Percentiles rank a stretch among this genome's conserved stretches.
These are phyloP conservation scores for Willowsia nigromaculata DNA, from an alignment of 2,888 invertebrate species.

Conservation along the genomic window DNA sequence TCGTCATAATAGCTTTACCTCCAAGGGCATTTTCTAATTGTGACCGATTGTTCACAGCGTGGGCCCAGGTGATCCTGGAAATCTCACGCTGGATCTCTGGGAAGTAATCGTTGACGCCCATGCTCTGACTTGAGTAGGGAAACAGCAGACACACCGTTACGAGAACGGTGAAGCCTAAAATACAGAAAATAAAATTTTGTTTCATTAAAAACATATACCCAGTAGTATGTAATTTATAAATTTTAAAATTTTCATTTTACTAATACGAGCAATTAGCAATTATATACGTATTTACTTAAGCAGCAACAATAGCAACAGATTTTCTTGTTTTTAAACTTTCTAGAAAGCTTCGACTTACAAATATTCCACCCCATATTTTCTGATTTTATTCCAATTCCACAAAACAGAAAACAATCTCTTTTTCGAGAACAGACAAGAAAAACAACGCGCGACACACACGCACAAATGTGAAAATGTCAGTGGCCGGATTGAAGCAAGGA, in stretches of 20 bases:
- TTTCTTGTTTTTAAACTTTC: neutral
- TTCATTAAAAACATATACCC: neutral
- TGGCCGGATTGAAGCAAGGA: no score
- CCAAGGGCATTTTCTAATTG: constrained; percentile 84
- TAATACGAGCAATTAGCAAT: neutral
- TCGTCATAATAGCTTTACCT: constrained; percentile 79
- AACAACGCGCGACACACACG: no score
- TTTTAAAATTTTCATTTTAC: no score
- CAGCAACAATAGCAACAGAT: neutral
- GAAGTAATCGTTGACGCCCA: constrained; percentile 81
- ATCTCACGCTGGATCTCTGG: constrained; percentile 83
- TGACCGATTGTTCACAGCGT: constrained; percentile 89
- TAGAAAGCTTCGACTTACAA: neutral
- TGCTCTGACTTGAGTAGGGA: constrained; percentile 64
- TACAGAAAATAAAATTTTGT: neutral
- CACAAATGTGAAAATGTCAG: no score
- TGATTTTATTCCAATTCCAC: neutral
- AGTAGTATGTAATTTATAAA: no score
- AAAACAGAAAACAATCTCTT: no score
- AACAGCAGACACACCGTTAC: neutral
- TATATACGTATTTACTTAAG: neutral
- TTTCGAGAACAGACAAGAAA: no score
- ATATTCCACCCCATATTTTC: neutral
- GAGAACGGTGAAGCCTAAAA: neutral
- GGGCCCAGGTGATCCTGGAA: constrained; percentile 90